phyloP scores from a whole-genome alignment of 2,113 vertebrate genomes.

The Lamprologus callipterus region DNA sequence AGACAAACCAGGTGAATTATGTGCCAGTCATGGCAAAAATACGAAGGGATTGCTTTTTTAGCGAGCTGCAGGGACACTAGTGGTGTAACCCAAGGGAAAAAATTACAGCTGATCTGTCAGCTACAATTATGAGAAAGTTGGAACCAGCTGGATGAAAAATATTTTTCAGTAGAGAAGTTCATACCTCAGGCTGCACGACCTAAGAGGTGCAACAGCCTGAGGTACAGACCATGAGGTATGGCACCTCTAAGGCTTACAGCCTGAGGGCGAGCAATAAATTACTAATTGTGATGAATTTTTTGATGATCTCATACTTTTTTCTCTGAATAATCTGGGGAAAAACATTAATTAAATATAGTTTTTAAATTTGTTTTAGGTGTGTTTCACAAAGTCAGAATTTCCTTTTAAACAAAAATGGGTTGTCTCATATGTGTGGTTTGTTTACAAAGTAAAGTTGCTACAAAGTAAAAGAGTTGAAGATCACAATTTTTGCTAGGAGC shows the following conservation, averaged over 20 bases:
- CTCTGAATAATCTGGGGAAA: neutral
- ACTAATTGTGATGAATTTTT: neutral
- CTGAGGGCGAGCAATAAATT: neutral
- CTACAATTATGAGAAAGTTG: neutral
- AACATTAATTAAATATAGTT: neutral
- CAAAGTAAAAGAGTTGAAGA: neutral
- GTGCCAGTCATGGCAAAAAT: neutral
- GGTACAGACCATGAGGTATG: neutral
- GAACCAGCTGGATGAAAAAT: neutral
- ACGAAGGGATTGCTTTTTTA: neutral
- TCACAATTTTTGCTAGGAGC: neutral
- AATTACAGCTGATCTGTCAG: neutral
- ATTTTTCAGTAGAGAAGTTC: neutral
- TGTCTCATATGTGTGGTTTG: neutral
- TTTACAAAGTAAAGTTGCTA: neutral
- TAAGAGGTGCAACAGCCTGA: neutral
- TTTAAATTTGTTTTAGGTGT: neutral
- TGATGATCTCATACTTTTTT: neutral
- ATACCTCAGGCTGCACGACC: neutral
- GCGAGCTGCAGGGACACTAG: neutral
- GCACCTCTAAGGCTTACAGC: neutral
- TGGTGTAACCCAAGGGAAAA: neutral
- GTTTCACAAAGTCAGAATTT: neutral
- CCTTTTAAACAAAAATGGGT: neutral
- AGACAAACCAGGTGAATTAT: neutral